These are phyloP conservation scores for Julus scandinavius DNA, from an alignment of 2,888 invertebrate genomes.

Conservation along the genomic window DNA sequence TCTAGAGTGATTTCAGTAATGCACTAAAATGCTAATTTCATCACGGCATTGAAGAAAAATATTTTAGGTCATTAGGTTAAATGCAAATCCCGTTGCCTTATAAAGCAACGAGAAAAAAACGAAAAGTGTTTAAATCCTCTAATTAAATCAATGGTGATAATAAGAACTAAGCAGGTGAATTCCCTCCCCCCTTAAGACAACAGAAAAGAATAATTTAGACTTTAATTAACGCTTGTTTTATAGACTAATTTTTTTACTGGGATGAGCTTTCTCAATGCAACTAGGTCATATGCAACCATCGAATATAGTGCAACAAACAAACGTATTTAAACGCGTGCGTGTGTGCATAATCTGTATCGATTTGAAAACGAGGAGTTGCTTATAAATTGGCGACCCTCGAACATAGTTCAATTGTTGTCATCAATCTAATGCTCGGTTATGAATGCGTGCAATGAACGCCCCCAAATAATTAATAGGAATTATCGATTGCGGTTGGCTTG, in stretches of 20 bases:
- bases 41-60: neutral
- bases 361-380: conserved; percentile 7
- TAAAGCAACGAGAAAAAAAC: neutral
- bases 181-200: neutral
- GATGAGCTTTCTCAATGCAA: neutral
- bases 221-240: neutral
- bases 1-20: too few relatives aligned
- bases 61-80: conserved; percentile 24
- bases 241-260: neutral
- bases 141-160: neutral
- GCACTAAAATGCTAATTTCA: conserved; percentile 9
- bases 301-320: neutral
- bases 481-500: neutral
- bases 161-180: neutral
- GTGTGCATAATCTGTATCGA: conserved; percentile 39
- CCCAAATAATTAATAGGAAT: neutral
- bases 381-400: neutral
- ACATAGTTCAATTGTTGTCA: neutral
- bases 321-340: neutral
- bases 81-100: neutral
- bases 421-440: neutral
- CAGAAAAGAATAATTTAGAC: neutral
- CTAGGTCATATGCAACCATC: conserved; percentile 3
- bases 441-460: neutral
- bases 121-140: neutral